Evolutionary conservation across 2,113 vertebrate species (phyloP), one percentile per base, ranked within the genome.

Genomic region (Dipodomys merriami): DNA sequence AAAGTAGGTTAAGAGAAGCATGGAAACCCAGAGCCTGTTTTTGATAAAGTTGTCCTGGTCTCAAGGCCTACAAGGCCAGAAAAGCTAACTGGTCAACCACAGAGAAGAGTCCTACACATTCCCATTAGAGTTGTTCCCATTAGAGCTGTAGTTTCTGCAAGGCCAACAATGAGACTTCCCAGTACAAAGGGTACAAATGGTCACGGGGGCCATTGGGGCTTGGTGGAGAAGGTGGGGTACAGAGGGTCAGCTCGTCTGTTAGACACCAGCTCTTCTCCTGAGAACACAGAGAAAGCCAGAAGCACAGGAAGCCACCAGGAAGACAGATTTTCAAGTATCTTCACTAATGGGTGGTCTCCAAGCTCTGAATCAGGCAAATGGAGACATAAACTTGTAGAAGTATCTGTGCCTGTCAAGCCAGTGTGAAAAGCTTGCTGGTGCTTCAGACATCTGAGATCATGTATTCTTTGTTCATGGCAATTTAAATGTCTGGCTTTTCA

Each of bases 401-500:
- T n/a, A 69, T 80, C 5, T 18, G 2, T 68, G 7, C 73, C 72
- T 68, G 12, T 9, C 44, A 69, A 76, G n/a, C 30, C 71, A 29
- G 13, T 19, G 25, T 18, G 13, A 69, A 22, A 46, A 0, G 23
- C 35, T 25, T 44, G 8, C n/a, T 77, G 16, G 46, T 78, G 46
- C 73, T 57, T 16, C 77, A 60, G 69, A 22, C 67, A 85, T 29
- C 39, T 53, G 74, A 92, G 64, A 62, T 69, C 62, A 79, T 1
- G 27, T 39, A 35, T 39, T 64, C 81, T 30, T 8, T 73, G 65
- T 88, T 76, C 71, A 35, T 46, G 33, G 12, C 16, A 82, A 80
- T 44, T 67, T 35, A 74, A 89, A 82, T n/a, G 33, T 79, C 93
- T 89, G 65, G 73, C 71, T 95, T 91, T 76, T 83, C 73, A 88